Evolutionary conservation across 2,113 vertebrate genomes (phyloP).

Genomic region (Xiphias gladius): DNA sequence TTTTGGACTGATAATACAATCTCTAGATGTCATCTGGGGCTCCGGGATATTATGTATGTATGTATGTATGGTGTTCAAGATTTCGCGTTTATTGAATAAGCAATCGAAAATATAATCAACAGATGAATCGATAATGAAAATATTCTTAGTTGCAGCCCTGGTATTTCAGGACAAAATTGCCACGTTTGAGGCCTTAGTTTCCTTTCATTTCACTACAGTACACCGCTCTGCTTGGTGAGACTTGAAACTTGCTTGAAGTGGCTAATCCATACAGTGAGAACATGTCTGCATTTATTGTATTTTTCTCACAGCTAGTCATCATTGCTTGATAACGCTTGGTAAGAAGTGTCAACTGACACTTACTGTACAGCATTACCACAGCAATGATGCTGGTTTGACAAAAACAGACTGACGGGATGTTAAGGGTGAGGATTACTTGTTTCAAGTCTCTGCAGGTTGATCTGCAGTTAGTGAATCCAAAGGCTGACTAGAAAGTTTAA

Average conservation of each 20-base stretch:
- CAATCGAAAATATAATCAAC: neutral
- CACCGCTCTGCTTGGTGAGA: neutral
- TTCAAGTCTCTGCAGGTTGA: constrained; percentile 24
- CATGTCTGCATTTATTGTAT: constrained; percentile 12
- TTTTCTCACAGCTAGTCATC: neutral
- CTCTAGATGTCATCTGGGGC: neutral
- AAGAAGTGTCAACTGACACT: neutral
- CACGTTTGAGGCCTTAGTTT: neutral
- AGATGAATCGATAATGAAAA: neutral
- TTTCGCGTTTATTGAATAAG: neutral
- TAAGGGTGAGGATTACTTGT: neutral
- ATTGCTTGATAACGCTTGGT: neutral
- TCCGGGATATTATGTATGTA: neutral
- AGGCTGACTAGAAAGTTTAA: neutral
- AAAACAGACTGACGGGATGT: neutral
- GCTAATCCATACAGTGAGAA: neutral
- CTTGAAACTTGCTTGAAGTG: constrained; percentile 3
- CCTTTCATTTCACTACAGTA: neutral
- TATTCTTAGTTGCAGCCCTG: neutral
- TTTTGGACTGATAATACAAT: neutral
- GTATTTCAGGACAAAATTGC: neutral
- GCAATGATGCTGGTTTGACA: neutral
- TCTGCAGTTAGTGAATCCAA: neutral
- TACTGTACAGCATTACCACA: neutral
- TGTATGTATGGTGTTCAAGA: too few relatives aligned